These are phyloP conservation scores for Ispidina lecontei DNA, from an alignment of 2,797 vertebrate species.

Conservation along the genomic window DNA sequence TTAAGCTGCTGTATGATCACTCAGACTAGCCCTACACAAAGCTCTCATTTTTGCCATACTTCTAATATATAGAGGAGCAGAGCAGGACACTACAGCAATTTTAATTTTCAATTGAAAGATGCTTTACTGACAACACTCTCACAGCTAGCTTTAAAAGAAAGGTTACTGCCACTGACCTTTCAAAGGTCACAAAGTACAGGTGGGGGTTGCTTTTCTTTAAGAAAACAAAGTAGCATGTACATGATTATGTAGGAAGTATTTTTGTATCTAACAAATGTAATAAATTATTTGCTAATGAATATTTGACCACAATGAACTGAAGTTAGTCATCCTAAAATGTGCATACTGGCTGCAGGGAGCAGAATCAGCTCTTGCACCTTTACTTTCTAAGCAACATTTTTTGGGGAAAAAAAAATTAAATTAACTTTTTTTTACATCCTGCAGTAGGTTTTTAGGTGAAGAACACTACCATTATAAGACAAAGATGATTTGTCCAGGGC, in stretches of 20 bases:
- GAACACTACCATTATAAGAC: not conserved
- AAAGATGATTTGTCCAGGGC: not conserved
- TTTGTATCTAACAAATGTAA: not conserved
- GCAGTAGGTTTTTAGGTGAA: not conserved
- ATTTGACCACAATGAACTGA: not conserved
- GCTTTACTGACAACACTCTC: not conserved
- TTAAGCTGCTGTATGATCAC: not conserved
- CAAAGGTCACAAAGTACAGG: not conserved
- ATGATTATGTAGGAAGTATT: not conserved
- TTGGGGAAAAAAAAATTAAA: not conserved
- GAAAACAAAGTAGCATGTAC: not conserved
- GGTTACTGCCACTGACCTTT: not conserved
- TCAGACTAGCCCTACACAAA: not conserved
- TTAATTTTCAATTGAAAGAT: not conserved
- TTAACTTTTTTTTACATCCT: not conserved
- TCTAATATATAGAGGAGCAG: not conserved
- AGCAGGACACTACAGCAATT: not conserved
- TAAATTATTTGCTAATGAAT: not conserved
- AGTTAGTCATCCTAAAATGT: not conserved
- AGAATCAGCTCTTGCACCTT: not conserved
- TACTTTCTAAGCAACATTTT: not conserved
- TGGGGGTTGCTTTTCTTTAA: not conserved
- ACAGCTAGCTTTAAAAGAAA: not conserved
- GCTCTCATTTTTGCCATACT: not conserved
- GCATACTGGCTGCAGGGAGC: not conserved